These are phyloP conservation scores for Brevimyrus niger DNA, from an alignment of 2,113 vertebrate species.

Conservation along the genomic window DNA sequence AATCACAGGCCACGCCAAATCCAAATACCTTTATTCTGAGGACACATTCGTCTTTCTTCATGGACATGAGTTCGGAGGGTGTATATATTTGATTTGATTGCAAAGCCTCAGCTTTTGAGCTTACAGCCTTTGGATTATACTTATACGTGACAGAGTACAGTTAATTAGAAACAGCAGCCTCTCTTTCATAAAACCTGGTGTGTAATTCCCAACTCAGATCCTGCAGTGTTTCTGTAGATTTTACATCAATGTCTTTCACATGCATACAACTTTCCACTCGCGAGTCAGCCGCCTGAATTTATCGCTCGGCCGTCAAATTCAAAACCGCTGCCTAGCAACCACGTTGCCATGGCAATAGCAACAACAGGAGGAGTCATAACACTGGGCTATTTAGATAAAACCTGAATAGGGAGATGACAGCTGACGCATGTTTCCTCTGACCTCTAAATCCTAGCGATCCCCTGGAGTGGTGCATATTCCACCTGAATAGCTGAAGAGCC, in stretches of 20 bases:
- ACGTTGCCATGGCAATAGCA: slow-evolving; percentile 37
- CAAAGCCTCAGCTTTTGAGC: neutral
- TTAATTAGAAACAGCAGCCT: neutral
- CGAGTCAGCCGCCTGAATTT: slow-evolving; percentile 10
- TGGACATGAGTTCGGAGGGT: neutral
- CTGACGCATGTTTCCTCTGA: neutral
- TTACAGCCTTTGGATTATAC: neutral
- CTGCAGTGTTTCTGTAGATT: neutral
- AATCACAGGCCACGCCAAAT: neutral
- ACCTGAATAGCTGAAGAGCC: neutral
- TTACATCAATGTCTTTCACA: neutral
- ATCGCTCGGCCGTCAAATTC: slow-evolving; percentile 39
- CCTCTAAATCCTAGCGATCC: neutral
- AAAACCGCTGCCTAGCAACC: slow-evolving; percentile 41
- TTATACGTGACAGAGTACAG: neutral
- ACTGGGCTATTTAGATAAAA: slow-evolving; percentile 15
- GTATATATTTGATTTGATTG: neutral
- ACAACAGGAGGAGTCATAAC: slow-evolving; percentile 28
- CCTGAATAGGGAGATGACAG: neutral
- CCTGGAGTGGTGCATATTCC: neutral
- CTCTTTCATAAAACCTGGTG: neutral
- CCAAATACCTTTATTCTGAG: neutral
- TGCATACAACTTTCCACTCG: slow-evolving; percentile 36
- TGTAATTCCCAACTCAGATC: neutral
- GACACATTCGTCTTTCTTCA: neutral